phyloP scores from a whole-genome alignment of 2,113 vertebrate species.

The Ranitomeya imitator region DNA sequence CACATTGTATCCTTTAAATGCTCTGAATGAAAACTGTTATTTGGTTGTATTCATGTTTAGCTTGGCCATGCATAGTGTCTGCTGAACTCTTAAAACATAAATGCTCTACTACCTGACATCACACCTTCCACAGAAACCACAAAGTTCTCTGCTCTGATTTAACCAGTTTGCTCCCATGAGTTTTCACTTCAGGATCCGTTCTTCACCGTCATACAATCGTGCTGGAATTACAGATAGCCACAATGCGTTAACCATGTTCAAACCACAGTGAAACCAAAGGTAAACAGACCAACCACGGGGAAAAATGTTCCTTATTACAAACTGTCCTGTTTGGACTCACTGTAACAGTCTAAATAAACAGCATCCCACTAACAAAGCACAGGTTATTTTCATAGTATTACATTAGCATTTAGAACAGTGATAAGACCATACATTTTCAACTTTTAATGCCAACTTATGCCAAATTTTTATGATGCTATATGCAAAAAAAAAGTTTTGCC shows the following conservation, averaged over 20 bases:
- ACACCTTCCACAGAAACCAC: slow-evolving; percentile 38
- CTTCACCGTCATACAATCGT: background rate
- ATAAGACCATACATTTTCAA: background rate
- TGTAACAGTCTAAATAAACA: slow-evolving; percentile 2
- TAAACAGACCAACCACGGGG: background rate
- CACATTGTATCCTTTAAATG: slow-evolving; percentile 51
- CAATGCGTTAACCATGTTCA: slow-evolving; percentile 8
- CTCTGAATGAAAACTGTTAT: slow-evolving; percentile 50
- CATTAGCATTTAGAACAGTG: background rate
- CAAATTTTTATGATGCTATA: no score
- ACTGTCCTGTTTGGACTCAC: background rate
- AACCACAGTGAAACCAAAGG: background rate
- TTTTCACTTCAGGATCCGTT: background rate
- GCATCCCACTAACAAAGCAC: background rate
- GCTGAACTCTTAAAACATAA: slow-evolving; percentile 41
- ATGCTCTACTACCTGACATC: slow-evolving; percentile 35
- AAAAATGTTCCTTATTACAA: slow-evolving; percentile 6
- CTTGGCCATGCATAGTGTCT: slow-evolving; percentile 39
- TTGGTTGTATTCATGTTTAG: slow-evolving; percentile 45
- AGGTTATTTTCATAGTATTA: background rate
- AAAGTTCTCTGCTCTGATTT: background rate
- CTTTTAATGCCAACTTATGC: background rate
- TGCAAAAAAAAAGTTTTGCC: no score
- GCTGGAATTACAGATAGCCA: background rate
- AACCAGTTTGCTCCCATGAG: slow-evolving; percentile 17